Conservation (phyloP, 1,140 invertebrate species). For the Ruditapes philippinarum region DNA sequence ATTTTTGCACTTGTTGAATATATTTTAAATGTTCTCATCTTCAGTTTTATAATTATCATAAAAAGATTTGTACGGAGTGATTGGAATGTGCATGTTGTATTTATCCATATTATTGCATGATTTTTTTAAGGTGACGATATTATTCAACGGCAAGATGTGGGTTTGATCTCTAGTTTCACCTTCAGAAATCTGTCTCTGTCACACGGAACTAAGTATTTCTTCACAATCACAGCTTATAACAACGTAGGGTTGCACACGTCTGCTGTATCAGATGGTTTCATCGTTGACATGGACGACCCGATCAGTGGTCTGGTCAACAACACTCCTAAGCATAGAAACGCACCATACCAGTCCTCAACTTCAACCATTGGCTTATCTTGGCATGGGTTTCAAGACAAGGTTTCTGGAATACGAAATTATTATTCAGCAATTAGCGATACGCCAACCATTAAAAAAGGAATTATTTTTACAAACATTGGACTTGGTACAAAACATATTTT, state of each 20-base stretch:
- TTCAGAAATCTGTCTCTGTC: slow-evolving; percentile 28
- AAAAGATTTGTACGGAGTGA: too few relatives aligned
- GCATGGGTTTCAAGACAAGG: slow-evolving; percentile 69
- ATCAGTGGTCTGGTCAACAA: slow-evolving; percentile 67
- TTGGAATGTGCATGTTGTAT: not conserved
- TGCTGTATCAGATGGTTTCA: slow-evolving; percentile 66
- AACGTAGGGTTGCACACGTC: slow-evolving; percentile 48
- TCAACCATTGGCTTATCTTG: slow-evolving; percentile 64
- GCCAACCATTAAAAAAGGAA: not conserved
- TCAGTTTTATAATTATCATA: not conserved
- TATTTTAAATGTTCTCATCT: too few relatives aligned
- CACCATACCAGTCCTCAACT: slow-evolving; percentile 42
- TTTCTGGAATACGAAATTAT: slow-evolving; percentile 59
- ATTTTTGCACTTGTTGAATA: too few relatives aligned
- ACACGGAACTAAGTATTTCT: slow-evolving; percentile 63
- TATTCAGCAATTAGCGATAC: slow-evolving; percentile 40
- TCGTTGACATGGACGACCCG: slow-evolving; percentile 61
- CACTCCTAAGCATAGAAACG: slow-evolving; percentile 23
- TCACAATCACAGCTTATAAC: slow-evolving; percentile 68
- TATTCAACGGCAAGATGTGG: slow-evolving; percentile 8
- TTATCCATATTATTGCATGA: not conserved
- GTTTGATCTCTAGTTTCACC: slow-evolving; percentile 25
- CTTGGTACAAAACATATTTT: not conserved
- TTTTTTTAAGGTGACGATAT: slow-evolving; percentile 62
- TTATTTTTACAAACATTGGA: not conserved